phyloP scores from a whole-genome alignment of 2,888 invertebrate genomes.

The Aporophyla nigra region DNA sequence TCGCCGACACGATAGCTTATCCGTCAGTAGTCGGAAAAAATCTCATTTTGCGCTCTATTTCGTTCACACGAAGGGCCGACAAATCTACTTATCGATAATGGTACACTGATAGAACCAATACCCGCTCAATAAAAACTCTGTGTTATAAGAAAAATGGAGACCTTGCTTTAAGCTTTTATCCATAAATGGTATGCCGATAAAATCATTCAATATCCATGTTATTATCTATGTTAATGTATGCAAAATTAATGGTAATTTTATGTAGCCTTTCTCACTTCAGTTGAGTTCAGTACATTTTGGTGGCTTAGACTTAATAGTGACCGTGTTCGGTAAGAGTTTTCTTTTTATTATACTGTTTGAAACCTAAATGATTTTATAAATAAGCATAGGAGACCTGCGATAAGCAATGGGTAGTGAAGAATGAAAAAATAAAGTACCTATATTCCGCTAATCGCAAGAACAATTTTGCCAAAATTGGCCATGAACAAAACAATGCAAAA shows the following conservation, averaged over 20 bases:
- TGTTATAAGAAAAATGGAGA: conserved; percentile 24
- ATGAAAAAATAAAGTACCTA: not conserved
- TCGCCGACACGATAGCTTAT: conserved; percentile 56
- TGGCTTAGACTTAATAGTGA: conserved; percentile 2
- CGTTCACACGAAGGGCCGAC: conserved; percentile 61
- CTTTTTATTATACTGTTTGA: not conserved
- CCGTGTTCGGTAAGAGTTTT: not conserved
- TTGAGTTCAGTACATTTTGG: conserved; percentile 28
- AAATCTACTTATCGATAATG: conserved; percentile 57
- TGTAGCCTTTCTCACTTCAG: conserved; percentile 42
- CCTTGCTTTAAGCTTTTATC: conserved; percentile 11
- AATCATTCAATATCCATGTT: conserved; percentile 15
- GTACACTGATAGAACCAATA: conserved; percentile 39
- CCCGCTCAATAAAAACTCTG: conserved; percentile 23
- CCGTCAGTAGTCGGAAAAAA: conserved; percentile 51
- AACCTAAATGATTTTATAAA: not conserved
- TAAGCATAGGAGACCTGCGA: not conserved
- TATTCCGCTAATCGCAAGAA: conserved; percentile 1
- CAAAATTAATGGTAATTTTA: conserved; percentile 32
- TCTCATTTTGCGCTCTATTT: conserved; percentile 67
- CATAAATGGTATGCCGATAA: conserved; percentile 32
- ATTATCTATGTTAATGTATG: conserved; percentile 20
- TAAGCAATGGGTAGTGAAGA: not conserved
- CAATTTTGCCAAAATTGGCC: conserved; percentile 23
- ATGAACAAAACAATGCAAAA: conserved; percentile 53